These are phyloP conservation scores for Leptestheria dahalacensis DNA, from an alignment of 1,140 invertebrate species.

Conservation along the genomic window DNA sequence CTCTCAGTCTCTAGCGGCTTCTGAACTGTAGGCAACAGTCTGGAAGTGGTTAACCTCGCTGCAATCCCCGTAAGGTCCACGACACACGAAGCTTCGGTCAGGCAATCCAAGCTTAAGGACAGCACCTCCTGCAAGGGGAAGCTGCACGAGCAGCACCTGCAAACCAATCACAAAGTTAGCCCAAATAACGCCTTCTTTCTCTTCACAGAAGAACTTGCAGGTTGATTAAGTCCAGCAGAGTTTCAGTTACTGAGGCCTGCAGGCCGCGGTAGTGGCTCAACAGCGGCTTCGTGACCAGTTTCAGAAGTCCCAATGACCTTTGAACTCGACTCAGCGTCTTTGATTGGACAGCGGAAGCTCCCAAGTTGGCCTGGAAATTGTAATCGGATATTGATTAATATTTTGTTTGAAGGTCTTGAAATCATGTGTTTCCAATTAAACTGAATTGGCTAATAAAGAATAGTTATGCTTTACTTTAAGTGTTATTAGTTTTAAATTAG, in stretches of 20 bases:
- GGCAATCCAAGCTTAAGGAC: background rate
- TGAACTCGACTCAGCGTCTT: background rate
- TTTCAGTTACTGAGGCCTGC: background rate
- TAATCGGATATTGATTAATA: background rate
- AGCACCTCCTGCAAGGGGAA: background rate
- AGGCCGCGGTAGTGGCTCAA: background rate
- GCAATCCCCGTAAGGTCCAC: background rate
- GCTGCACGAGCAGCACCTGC: background rate
- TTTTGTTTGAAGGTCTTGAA: no score
- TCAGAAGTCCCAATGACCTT: background rate
- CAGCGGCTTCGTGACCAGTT: background rate
- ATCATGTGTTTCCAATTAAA: no score
- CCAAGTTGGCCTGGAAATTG: background rate
- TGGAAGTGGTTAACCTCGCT: background rate
- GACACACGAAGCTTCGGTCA: background rate
- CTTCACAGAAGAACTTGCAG: background rate
- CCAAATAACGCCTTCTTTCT: no score
- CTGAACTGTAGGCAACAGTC: background rate
- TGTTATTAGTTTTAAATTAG: no score
- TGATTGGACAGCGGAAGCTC: background rate
- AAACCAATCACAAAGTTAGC: no score
- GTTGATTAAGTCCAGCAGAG: background rate
- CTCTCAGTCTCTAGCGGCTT: background rate
- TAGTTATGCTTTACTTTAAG: no score
- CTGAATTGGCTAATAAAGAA: no score